Evolutionary conservation across 53 echinoderm and acorn worm species (phyloP), one percentile per base, ranked within the genome.

Genomic region (Holothuria leucospilota): DNA sequence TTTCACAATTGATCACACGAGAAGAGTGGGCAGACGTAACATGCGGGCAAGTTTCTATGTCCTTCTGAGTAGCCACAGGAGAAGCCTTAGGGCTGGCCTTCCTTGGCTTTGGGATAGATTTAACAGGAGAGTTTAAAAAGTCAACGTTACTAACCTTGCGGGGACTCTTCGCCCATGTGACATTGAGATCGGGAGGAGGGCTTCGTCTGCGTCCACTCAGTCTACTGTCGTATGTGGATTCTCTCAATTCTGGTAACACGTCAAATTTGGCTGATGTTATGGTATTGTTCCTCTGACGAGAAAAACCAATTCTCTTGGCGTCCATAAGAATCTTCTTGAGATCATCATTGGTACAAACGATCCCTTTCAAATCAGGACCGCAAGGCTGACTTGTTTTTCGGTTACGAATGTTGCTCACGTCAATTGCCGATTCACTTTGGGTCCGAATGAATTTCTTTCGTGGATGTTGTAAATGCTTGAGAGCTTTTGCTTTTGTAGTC

Each of bases 351-450:
- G 93, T 85, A 84, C 93, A 93, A 23, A 97, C 92, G 84, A 97
- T 93, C 62, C 95, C 95, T n/a, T 68, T 85, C 27, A 84, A 56
- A 13, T 69, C 74, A 11, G 86, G 58, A 8, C 62, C 74, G 4
- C 85, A 82, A 20, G 89, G 73, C 29, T 42, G 88, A 66, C 75
- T 72, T 59, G 86, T 86, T 81, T 88, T 92, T 51, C 86, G 65
- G 29, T 82, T 88, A 27, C 89, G 84, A 21, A 95, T 74, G 78
- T 89, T 86, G 59, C 90, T 91, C 0, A 93, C 86, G 34, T 97
- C 94, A 41, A 97, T 97, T 24, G 98, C 98, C 7, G 98, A 97
- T 58, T 97, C 98, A 62, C 98, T 97, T 74, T 95, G 93, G 6
- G 98, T 93, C 15, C 98, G 91, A 29, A 97, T 74, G 86, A 97